Conservation (phyloP, 1,140 invertebrate species). For the Drosophila bocqueti region DNA sequence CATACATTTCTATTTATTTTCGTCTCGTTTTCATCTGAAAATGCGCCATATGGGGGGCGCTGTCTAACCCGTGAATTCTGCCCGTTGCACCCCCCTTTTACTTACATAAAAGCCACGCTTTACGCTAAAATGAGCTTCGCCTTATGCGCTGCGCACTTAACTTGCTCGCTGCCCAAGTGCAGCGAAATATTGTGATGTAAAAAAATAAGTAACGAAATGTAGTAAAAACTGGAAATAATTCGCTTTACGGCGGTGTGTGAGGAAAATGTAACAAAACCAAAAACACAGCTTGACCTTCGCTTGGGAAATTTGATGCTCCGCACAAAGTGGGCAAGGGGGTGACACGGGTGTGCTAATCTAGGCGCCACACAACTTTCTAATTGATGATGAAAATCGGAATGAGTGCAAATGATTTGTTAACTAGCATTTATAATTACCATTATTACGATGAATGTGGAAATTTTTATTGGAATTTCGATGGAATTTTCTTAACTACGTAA, state of each 20-base stretch:
- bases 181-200: constrained; percentile 58
- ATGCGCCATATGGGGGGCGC: constrained; percentile 38
- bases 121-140: constrained; percentile 69
- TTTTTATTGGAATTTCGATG: constrained; percentile 1
- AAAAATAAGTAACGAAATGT: constrained; percentile 40
- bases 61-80: constrained; percentile 7
- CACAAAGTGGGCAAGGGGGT: neutral
- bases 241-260: constrained; percentile 13
- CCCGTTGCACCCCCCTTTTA: neutral
- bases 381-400: constrained; percentile 55
- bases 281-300: constrained; percentile 75
- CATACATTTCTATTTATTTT: constrained; percentile 45
- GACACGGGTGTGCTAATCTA: constrained; percentile 7
- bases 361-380: constrained; percentile 76
- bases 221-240: constrained; percentile 68
- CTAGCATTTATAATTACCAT: constrained; percentile 22
- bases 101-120: constrained; percentile 72
- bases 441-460: constrained; percentile 28
- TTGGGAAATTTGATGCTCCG: constrained; percentile 68
- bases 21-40: constrained; percentile 48
- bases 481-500: neutral
- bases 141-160: constrained; percentile 65
- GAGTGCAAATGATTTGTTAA: constrained; percentile 49
- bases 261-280: constrained; percentile 43
- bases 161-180: constrained; percentile 15